Evolutionary conservation across 2,797 vertebrate species (phyloP), one percentile per base, ranked within the genome.

Genomic region (Sebastes aleutianus): DNA sequence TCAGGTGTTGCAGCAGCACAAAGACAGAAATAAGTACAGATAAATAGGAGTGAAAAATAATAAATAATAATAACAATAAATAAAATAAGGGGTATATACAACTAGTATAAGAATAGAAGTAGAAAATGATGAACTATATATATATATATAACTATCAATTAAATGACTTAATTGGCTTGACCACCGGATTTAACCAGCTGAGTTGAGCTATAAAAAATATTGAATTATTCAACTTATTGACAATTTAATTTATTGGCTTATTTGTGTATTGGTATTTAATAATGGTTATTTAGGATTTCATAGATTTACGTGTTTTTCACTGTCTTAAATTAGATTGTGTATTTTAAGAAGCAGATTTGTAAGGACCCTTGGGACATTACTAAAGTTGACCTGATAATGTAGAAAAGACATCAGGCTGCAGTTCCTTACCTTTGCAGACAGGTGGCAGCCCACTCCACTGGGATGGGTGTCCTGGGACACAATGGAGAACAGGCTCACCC

Each of bases 391-490:
- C 32, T 53, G 24, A 75, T 10, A 8, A 43, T 69, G n/a, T 20
- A 26, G 7, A 39, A 9, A 54, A 56, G 12, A 63, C 6, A 34
- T 47, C 3, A 53, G 7, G 6, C 22, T 87, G 79, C 53, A 88
- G 64, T 91, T 76, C 31, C 67, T 95, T 14, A 97, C 96, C 96
- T 92, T 97, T 97, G 93, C 98, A 99, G 93, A 96, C 96, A 76
- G 98, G 98, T 57, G 97, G 97, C 6, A 96, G 93, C 62, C 96
- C 95, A 76, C 96, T 99, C 98, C 98, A 99, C 68, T 96, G 96
- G 0, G 97, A 98, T 2, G 98, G 97, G 85, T 97, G 97, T 61
- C 97, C 97, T 0, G 97, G 96, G 78, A 98, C 89, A 87, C 98
- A 99, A 78, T 95, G 97, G 88, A 99, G 95, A 87, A 93, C 93